These are phyloP conservation scores for Ligdia adustata DNA, from an alignment of 2,888 invertebrate genomes.

Conservation along the genomic window DNA sequence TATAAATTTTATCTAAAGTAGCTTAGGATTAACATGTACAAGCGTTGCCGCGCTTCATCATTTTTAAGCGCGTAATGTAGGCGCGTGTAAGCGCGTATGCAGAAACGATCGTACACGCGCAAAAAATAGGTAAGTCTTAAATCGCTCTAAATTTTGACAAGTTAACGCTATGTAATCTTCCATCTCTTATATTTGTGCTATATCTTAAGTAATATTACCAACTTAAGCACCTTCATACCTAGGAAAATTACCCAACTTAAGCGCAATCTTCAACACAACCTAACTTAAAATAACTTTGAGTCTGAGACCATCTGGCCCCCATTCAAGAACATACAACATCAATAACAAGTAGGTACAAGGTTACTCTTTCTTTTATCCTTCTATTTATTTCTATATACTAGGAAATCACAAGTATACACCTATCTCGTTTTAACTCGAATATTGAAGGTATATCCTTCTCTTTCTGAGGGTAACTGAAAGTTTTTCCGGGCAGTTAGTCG, in stretches of 20 bases:
- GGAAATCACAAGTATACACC: slow-evolving; percentile 32
- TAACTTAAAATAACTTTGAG: slow-evolving; percentile 36
- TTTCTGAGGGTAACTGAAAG: slow-evolving; percentile 44
- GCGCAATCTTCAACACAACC: slow-evolving; percentile 31
- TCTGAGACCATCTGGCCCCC: slow-evolving; percentile 53
- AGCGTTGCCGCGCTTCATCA: too few species aligned
- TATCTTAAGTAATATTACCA: slow-evolving; percentile 2
- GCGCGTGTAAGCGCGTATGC: too few species aligned
- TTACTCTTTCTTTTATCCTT: slow-evolving; percentile 21
- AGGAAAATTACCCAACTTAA: slow-evolving; percentile 37
- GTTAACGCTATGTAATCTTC: too few species aligned
- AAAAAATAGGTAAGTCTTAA: too few species aligned
- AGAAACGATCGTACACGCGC: too few species aligned
- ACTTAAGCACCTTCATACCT: slow-evolving; percentile 28
- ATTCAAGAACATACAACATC: slow-evolving; percentile 57
- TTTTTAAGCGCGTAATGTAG: too few species aligned
- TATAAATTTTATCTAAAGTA: too few species aligned
- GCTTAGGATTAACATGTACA: too few species aligned
- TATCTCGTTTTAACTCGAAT: slow-evolving; percentile 35
- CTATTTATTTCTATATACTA: neutral
- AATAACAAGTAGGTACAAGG: slow-evolving; percentile 55
- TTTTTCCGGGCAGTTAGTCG: slow-evolving; percentile 63
- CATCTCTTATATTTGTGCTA: neutral
- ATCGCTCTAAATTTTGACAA: too few species aligned
- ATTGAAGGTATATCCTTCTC: slow-evolving; percentile 32